phyloP scores from a whole-genome alignment of 2,113 vertebrate species.

The human (Homo sapiens) region GRCh38 chr6:94697501-94698000 shows the following conservation, averaged over 20 bases:
- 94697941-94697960: not conserved
- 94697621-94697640: not conserved
- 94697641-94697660: not conserved
- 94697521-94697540: not conserved
- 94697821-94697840: not conserved
- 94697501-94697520: not conserved
- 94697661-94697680: not conserved
- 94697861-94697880: not conserved
- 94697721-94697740: not conserved
- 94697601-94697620: not conserved
- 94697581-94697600: not conserved
- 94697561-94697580: not conserved
- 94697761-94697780: not conserved
- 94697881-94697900: not conserved
- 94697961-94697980: not conserved
- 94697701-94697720: not conserved
- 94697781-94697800: not conserved
- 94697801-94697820: not conserved
- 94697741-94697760: not conserved
- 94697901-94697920: not conserved
- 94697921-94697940: not conserved
- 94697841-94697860: not conserved
- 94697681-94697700: not conserved
- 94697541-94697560: not conserved
- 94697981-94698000: not conserved